A percentile compares a stretch with the other conserved stretches of the same genome.
Evolutionary conservation across 2,113 vertebrate genomes (phyloP).

Genomic region (Notiomystis cincta): DNA sequence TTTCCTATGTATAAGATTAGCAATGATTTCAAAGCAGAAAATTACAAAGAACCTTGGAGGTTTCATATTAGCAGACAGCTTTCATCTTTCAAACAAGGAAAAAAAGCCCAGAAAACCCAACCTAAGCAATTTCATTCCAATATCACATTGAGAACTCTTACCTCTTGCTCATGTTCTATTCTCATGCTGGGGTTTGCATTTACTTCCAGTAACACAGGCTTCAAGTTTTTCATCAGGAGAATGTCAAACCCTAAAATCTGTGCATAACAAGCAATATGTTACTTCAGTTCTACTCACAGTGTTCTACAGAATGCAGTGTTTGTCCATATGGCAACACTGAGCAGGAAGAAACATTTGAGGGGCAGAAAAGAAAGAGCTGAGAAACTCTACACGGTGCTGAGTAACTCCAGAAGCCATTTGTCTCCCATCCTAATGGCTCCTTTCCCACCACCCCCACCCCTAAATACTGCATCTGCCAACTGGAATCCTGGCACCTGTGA

Average conservation of each 20-base stretch:
- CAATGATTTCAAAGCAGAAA: constrained; percentile 60
- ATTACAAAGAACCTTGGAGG: constrained; percentile 37
- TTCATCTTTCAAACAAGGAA: constrained; percentile 38
- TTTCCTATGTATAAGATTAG: constrained; percentile 58
- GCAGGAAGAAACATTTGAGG: background rate
- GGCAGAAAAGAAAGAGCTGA: background rate
- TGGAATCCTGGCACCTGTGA: background rate
- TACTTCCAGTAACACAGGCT: constrained; percentile 93
- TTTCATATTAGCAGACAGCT: constrained; percentile 53
- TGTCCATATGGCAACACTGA: background rate
- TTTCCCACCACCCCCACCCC: background rate
- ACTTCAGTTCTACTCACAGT: background rate
- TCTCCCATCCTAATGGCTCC: background rate
- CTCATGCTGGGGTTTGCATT: constrained; percentile 98
- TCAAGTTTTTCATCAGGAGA: constrained; percentile 93
- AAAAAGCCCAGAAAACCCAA: background rate
- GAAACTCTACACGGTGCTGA: background rate
- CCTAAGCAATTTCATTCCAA: background rate
- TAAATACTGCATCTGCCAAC: background rate
- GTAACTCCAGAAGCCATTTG: background rate
- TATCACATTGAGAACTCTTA: constrained; percentile 47
- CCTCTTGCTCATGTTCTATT: constrained; percentile 94
- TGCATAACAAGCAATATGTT: constrained; percentile 35
- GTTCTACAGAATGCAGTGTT: background rate
- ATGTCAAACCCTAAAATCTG: constrained; percentile 99